Evolutionary conservation across 2,888 invertebrate species (phyloP), one percentile per base, ranked within the genome.

Genomic region (Acronicta psi): DNA sequence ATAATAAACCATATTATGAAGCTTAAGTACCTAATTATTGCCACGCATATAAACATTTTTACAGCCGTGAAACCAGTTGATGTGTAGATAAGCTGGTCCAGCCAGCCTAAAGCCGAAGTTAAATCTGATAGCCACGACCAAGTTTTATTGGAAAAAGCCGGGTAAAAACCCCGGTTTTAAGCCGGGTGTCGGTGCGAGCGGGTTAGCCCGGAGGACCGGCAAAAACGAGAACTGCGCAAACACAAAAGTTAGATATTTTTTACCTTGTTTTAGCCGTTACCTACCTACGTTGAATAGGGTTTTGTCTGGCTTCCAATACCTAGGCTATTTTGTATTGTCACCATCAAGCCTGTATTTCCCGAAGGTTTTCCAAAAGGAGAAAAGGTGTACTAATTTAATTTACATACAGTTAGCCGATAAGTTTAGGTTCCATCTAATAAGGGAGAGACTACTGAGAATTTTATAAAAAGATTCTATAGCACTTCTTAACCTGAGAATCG

Each of bases 81-180:
- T 40, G 42, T 50, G 23, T 31, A 37, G 70, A 56, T 66, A 66
- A 66, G 51, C 70, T 16, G 25, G 29, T 23, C 56, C 46, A 40
- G 20, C 16, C 36, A 50, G 29, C 41, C 38, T 23, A 37, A 51
- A 63, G 25, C 34, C 34, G 29, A 38, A 45, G 42, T 53, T 46
- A 25, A 50, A 65, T 54, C 67, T 31, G 43, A 59, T 65, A 58
- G 25, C 70, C 16, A 14, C 16, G 14, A 42, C 50, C 40, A 65
- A 65, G 53, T 51, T 67, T 65, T 38, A 53, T 53, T 47, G n/a
- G n/a, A 51, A 64, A 69, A 45, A 47, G n/a, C 29, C 18, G 38
- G 42, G 29, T n/a, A 36, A 37, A 44, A 70, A 45, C n/a, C 29
- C 9, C 18, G 14, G 63, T 44, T 55, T 44, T 55, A 38, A 51